Evolutionary conservation across 1,140 invertebrate species (phyloP), one percentile per base, ranked within the genome.

Genomic region (Caenorhabditis tropicalis): DNA sequence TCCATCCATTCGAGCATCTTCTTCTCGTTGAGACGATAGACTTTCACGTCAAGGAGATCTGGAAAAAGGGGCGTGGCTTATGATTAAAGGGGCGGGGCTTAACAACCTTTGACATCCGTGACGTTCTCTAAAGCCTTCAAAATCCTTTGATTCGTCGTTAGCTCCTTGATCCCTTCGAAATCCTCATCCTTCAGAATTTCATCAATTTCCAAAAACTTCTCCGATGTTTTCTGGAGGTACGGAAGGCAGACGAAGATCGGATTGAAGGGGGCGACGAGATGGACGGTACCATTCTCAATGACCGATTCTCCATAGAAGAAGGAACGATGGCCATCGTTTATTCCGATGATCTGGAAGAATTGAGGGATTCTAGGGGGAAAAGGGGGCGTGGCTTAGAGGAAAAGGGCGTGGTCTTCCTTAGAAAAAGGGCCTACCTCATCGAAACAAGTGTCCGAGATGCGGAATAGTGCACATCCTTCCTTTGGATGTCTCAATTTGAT

Each of bases 111-210:
- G 2, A 31, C 43, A 43, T 85, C 83, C 3, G 51, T 12, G 15
- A 81, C 39, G 0, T 9, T 15, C 19, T 56, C 51, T 16, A 85
- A 29, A 15, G 29, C 31, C 46, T 81, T 81, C 48, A 39, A n/a
- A 39, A 85, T 24, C 39, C 24, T 39, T n/a, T 81, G 16, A 29
- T 81, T 80, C 53, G 0, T 12, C 4, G 33, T 43, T 43, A 84
- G 15, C 24, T 31, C 27, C 36, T 60, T 51, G 46, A 60, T 81
- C 2, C 4, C 39, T 2, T 43, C 43, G 16, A 74, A 29, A n/a
- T 70, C 4, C 19, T 85, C 83, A 60, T 79, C 82, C 16, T n/a
- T n/a, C 12, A 85, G 46, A 53, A 85, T 85, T 60, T 85, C 83
- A 10, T 79, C 79, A 39, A 85, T 43, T 81, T 80, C 53, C 19